phyloP scores from a whole-genome alignment of 2,113 vertebrate species.

The Rutilus rutilus region DNA sequence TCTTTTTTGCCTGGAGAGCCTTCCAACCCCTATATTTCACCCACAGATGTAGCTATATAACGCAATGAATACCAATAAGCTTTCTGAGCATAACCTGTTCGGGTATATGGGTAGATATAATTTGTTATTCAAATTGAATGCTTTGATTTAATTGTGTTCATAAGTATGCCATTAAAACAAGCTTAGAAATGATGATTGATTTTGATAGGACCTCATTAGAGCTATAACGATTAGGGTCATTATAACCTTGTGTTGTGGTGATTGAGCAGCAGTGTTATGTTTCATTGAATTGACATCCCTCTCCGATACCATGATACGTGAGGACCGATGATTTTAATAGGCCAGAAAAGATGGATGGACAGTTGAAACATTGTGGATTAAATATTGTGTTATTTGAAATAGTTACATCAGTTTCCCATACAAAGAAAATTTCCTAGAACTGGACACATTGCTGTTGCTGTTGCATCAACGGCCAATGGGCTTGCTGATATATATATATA shows the following conservation, averaged over 20 bases:
- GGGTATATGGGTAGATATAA: constrained; percentile 22
- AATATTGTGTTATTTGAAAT: neutral
- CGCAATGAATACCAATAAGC: constrained; percentile 12
- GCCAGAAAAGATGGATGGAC: neutral
- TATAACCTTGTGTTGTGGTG: constrained; percentile 34
- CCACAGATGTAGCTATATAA: constrained; percentile 10
- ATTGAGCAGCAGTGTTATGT: constrained; percentile 31
- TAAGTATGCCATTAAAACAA: constrained; percentile 41
- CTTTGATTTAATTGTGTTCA: constrained; percentile 46
- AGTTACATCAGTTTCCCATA: neutral
- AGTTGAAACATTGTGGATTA: neutral
- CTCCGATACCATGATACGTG: neutral
- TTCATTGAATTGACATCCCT: constrained; percentile 31
- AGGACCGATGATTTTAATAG: neutral
- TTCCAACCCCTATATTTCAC: neutral
- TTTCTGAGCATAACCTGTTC: constrained; percentile 11
- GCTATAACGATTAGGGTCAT: constrained; percentile 41
- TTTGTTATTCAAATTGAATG: constrained; percentile 40
- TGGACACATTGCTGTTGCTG: no score
- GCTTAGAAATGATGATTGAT: constrained; percentile 39
- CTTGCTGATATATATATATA: no score
- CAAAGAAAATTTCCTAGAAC: neutral
- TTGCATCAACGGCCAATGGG: no score
- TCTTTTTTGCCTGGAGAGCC: neutral
- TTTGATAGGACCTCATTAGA: constrained; percentile 44